Percentiles rank a stretch among this genome's conserved stretches.
These are phyloP conservation scores for Dryocosmus kuriphilus DNA, from an alignment of 2,888 invertebrate species.

Conservation along the genomic window DNA sequence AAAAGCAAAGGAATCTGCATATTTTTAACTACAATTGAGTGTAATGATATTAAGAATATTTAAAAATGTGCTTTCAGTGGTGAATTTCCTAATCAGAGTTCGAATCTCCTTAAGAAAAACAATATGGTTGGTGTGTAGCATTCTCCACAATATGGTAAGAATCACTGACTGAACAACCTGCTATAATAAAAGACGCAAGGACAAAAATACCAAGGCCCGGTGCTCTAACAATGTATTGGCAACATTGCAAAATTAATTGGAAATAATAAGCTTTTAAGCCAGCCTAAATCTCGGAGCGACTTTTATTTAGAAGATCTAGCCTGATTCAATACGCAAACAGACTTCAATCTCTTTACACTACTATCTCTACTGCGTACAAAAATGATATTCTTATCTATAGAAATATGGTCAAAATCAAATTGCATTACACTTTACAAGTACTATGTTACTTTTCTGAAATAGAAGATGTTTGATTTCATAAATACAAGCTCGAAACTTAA, in stretches of 20 bases:
- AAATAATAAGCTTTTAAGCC: slow-evolving; percentile 68
- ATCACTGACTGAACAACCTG: slow-evolving; percentile 44
- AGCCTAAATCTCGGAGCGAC: slow-evolving; percentile 58
- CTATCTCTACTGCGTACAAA: too few species aligned
- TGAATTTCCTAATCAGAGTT: slow-evolving; percentile 15
- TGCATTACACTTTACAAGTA: too few species aligned
- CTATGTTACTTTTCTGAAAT: too few species aligned
- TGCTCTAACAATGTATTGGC: slow-evolving; percentile 62
- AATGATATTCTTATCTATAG: too few species aligned
- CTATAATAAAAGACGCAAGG: slow-evolving; percentile 52
- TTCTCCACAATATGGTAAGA: slow-evolving; percentile 50
- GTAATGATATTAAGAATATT: background rate
- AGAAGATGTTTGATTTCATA: too few species aligned
- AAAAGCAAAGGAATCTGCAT: background rate
- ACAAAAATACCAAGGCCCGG: slow-evolving; percentile 63
- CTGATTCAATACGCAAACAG: background rate
- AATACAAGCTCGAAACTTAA: too few species aligned
- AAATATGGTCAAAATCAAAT: too few species aligned
- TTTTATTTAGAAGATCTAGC: background rate
- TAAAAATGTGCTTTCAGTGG: background rate
- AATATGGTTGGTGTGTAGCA: slow-evolving; percentile 51
- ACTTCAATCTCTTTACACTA: background rate
- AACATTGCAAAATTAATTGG: slow-evolving; percentile 66
- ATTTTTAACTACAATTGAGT: background rate
- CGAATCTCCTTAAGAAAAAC: slow-evolving; percentile 43